phyloP scores from a whole-genome alignment of 2,797 vertebrate genomes.

The Acestrorhynchus altus region DNA sequence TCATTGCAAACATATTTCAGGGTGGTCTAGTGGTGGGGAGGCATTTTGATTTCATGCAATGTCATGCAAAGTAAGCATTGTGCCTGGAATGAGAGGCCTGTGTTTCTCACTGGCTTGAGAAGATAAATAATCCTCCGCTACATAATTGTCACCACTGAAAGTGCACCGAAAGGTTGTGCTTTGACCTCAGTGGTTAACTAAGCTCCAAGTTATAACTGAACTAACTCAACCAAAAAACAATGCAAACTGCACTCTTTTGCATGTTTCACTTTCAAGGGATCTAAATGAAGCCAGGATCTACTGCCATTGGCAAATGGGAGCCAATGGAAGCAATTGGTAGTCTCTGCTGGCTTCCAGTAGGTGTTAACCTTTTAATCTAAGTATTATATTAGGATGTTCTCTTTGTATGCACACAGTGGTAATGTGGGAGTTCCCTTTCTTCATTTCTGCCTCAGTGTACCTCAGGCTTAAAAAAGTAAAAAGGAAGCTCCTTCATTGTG shows the following conservation, averaged over 20 bases:
- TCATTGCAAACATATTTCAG: constrained; percentile 48
- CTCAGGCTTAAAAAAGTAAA: background rate
- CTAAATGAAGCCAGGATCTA: background rate
- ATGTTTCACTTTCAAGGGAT: constrained; percentile 10
- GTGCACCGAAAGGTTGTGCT: constrained; percentile 5
- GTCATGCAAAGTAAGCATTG: constrained; percentile 5
- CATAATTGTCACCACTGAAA: constrained; percentile 51
- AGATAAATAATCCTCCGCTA: constrained; percentile 58
- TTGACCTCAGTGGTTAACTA: constrained; percentile 11
- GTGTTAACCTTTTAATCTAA: background rate
- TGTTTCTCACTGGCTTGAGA: constrained; percentile 65
- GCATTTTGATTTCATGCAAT: background rate
- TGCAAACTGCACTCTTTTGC: constrained; percentile 3
- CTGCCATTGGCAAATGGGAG: background rate
- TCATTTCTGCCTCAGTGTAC: too few relatives aligned
- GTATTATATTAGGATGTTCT: background rate
- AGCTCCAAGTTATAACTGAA: constrained; percentile 26
- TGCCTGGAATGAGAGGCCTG: constrained; percentile 47
- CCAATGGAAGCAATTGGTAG: too few relatives aligned
- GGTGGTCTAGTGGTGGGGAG: constrained; percentile 14
- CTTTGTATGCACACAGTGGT: background rate
- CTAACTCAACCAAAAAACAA: constrained; percentile 32
- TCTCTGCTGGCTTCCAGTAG: background rate
- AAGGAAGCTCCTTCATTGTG: background rate
- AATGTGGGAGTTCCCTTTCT: background rate